Conservation (phyloP, 2,888 invertebrate genomes). For the Anagyrus pseudococci region DNA sequence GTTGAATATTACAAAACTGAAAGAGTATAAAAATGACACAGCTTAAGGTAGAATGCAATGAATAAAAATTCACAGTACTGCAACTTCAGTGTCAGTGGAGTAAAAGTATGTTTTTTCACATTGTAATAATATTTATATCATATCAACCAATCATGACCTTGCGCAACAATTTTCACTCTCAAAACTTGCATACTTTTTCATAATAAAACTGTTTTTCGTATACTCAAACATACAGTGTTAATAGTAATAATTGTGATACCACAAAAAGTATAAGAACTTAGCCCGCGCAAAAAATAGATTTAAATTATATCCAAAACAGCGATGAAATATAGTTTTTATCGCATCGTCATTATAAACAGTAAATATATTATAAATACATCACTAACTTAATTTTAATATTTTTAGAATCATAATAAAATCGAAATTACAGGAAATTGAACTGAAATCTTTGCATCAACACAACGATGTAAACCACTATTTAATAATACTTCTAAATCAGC, state of each 20-base stretch:
- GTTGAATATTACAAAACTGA: no score
- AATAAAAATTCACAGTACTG: no score
- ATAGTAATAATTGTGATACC: slow-evolving; percentile 43
- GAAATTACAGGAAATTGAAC: slow-evolving; percentile 18
- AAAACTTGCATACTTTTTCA: slow-evolving; percentile 35
- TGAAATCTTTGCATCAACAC: slow-evolving; percentile 34
- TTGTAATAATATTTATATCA: slow-evolving; percentile 37
- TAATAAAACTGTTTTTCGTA: slow-evolving; percentile 37
- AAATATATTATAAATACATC: slow-evolving; percentile 13
- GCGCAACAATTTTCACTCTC: slow-evolving; percentile 32
- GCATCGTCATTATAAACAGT: slow-evolving; percentile 7
- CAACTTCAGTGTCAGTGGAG: slow-evolving; percentile 47
- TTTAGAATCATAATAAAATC: slow-evolving; percentile 5
- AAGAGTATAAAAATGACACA: no score
- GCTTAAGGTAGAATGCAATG: no score
- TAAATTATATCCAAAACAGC: slow-evolving; percentile 30
- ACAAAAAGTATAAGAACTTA: slow-evolving; percentile 50
- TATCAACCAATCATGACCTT: slow-evolving; percentile 33
- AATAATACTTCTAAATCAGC: slow-evolving; percentile 37
- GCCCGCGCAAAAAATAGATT: slow-evolving; percentile 41
- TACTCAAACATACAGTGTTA: slow-evolving; percentile 43
- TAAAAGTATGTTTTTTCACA: slow-evolving; percentile 21
- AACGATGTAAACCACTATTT: slow-evolving; percentile 31
- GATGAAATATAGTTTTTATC: slow-evolving; percentile 24
- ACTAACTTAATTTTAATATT: slow-evolving; percentile 11